A percentile compares a stretch with the other conserved stretches of the same genome.
phyloP scores from a whole-genome alignment of 2,797 vertebrate genomes.

The Anisognathus igniventris region DNA sequence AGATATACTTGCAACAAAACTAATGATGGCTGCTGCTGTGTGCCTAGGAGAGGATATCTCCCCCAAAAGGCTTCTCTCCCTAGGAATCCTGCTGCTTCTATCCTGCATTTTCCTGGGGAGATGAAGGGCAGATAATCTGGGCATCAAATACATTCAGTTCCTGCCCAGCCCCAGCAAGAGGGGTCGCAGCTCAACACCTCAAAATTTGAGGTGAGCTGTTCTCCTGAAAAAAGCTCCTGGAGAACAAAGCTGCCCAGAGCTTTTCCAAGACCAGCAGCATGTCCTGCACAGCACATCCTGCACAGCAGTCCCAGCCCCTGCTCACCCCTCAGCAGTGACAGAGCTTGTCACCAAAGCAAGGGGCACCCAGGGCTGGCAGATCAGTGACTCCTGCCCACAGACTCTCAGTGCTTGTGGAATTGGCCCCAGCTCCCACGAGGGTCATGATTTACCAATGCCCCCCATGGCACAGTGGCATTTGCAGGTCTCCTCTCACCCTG shows the following conservation, averaged over 20 bases:
- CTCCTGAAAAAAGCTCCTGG: not conserved
- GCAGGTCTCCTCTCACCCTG: not conserved
- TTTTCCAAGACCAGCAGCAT: no score
- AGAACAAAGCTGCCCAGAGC: not conserved
- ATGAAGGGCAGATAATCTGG: not conserved
- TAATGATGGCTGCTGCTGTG: not conserved
- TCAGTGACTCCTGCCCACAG: not conserved
- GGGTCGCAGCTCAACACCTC: not conserved
- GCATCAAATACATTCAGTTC: not conserved
- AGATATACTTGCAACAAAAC: slow-evolving; percentile 8
- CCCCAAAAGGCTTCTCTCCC: not conserved
- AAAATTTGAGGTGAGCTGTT: not conserved
- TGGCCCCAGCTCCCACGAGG: not conserved
- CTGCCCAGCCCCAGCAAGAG: not conserved
- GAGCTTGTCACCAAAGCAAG: not conserved
- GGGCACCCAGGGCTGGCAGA: not conserved
- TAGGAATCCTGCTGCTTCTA: not conserved
- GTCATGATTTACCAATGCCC: not conserved
- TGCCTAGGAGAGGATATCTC: not conserved
- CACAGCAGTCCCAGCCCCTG: not conserved
- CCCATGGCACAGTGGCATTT: not conserved
- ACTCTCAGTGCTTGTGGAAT: rapidly evolving
- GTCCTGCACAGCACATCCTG: no score
- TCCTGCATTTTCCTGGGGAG: not conserved
- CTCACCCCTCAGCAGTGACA: not conserved